A percentile compares a stretch with the other conserved stretches of the same genome.
These are phyloP conservation scores for Sarcophaga peregrina DNA, from an alignment of 1,140 invertebrate genomes.

Conservation along the genomic window DNA sequence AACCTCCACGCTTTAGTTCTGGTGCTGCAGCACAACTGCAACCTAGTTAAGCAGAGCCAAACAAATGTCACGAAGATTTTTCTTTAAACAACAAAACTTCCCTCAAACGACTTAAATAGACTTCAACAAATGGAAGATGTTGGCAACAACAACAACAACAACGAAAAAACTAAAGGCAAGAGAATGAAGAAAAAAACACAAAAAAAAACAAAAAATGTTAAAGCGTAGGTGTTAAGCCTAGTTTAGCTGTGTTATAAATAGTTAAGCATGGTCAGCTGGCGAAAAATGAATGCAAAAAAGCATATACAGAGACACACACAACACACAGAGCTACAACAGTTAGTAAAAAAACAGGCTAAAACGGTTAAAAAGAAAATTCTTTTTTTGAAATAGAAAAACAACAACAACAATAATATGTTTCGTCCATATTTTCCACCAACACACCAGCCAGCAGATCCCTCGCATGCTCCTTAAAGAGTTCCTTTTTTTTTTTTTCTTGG, in stretches of 20 bases:
- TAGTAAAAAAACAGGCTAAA: background rate
- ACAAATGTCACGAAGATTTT: slow-evolving; percentile 28
- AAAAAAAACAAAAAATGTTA: too few species aligned
- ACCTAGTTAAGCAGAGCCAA: background rate
- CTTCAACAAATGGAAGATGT: background rate
- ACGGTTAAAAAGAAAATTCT: background rate
- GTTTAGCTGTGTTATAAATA: slow-evolving; percentile 32
- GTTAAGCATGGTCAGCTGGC: background rate
- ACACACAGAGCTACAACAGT: background rate
- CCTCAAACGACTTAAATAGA: background rate
- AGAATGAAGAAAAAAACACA: background rate
- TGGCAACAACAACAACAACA: background rate
- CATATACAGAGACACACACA: background rate
- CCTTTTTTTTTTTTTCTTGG: too few species aligned
- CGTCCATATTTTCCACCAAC: background rate
- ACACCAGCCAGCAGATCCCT: background rate
- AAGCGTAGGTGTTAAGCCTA: slow-evolving; percentile 38
- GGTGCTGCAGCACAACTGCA: background rate
- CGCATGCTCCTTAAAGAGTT: background rate
- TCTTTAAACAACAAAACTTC: background rate
- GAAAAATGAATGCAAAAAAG: background rate
- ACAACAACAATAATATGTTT: background rate
- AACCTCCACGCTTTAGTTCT: background rate
- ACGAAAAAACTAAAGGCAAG: background rate
- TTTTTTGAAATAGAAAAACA: background rate